Evolutionary conservation across 2,113 vertebrate genomes (phyloP).

Genomic region (Marcusenius ussheri): DNA sequence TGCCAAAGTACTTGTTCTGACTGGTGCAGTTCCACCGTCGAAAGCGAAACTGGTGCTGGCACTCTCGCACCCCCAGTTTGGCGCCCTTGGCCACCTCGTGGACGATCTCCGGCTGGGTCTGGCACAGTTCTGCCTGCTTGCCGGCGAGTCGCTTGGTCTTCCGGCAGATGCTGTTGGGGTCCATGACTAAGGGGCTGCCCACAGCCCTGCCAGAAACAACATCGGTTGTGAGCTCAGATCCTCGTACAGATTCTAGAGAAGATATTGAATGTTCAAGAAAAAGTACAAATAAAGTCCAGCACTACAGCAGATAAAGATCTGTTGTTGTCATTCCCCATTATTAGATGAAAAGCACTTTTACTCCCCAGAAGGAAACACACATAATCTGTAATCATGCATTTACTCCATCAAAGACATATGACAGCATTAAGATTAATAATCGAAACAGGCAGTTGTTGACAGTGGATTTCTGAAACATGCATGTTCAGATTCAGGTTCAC

Average conservation of each 20-base stretch:
- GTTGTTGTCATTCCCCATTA: not conserved
- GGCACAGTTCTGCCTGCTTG: slow-evolving; percentile 72
- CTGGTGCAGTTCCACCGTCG: slow-evolving; percentile 82
- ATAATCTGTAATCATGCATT: not conserved
- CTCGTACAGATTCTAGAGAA: not conserved
- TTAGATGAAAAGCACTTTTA: not conserved
- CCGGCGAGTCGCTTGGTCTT: slow-evolving; percentile 69
- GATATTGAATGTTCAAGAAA: not conserved
- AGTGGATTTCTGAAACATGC: not conserved
- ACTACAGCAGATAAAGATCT: not conserved
- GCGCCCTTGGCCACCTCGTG: slow-evolving; percentile 75
- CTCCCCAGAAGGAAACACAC: not conserved
- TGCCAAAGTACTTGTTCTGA: slow-evolving; percentile 78
- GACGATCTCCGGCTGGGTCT: slow-evolving; percentile 76
- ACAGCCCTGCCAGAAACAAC: slow-evolving; percentile 58
- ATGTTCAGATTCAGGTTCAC: not conserved
- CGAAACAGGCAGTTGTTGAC: not conserved
- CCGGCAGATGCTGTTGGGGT: slow-evolving; percentile 80
- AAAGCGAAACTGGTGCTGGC: slow-evolving; percentile 77
- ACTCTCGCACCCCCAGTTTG: slow-evolving; percentile 72
- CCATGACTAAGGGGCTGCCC: slow-evolving; percentile 78
- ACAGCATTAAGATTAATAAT: not conserved
- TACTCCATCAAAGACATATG: not conserved
- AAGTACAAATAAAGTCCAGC: not conserved
- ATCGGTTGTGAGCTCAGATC: not conserved